Base-by-base conservation (phyloP, 2,113 vertebrate species). In the Willisornis vidua region DNA sequence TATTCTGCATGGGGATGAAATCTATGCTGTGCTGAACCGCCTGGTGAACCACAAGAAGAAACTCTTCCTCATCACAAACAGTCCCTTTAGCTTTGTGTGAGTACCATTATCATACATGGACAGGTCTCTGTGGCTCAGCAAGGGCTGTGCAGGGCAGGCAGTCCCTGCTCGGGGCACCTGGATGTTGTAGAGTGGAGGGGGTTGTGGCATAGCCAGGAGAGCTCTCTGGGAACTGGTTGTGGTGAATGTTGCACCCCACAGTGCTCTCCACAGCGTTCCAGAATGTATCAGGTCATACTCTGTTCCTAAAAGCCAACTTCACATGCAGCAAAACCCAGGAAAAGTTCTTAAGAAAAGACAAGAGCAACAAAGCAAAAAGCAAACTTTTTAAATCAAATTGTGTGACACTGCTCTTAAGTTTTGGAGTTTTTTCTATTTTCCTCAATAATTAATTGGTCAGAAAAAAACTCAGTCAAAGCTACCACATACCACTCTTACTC, bases 41-140 rank as follows among this genome's bases (percentile, higher is more conserved):
- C 94, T 98, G 89, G 97, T 98, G 75, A 97, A 97, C 78, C 98
- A 98, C 33, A 97, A 98, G 82, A 98, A 98, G 77, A 98, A 98
- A 66, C 97, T 98, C 28, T 98, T 98, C 94, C 98, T 98, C 83
- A 98, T 98, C 83, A 98, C 98, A 80, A 98, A 98, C 89, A 98
- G 98, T 35, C 98, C 98, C 52, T 98, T 98, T 41, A 98, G 97
- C 81, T 98, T 98, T 59, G 98, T 98, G 98, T 98, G 92, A 98
- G 98, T 97, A 88, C 70, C 4, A 1, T 48, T 41, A 29, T 6
- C 51, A n/a, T 37, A 39, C 74, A 33, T 26, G 1, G n/a, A 2
- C 28, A 57, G 29, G 41, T 83, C 49, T n/a, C 33, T 57, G 5
- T 2, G 5, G 68, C 61, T 39, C 84, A 68, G 25, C 41, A 39